Evolutionary conservation across 2,888 invertebrate species (phyloP).

Genomic region (Omphaloscelis lunosa): DNA sequence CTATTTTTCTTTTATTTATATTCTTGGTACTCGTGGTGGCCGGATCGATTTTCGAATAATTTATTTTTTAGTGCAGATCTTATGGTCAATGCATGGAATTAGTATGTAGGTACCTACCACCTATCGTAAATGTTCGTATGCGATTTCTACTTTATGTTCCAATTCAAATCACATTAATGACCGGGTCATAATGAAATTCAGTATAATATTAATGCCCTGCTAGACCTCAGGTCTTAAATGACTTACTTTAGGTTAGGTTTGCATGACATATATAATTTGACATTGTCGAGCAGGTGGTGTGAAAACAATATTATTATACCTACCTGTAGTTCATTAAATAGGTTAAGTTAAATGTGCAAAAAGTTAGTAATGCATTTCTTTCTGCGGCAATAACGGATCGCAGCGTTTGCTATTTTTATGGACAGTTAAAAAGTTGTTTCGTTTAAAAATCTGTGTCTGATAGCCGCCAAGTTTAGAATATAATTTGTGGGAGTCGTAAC

Average conservation of each 20-base stretch:
- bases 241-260: neutral
- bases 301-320: neutral
- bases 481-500: slow-evolving; percentile 58
- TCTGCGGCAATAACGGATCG: neutral
- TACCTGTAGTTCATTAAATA: neutral
- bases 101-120: no score
- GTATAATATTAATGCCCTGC: neutral
- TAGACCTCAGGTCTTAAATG: neutral
- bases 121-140: no score
- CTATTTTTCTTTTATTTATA: no score
- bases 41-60: no score
- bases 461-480: slow-evolving; percentile 26
- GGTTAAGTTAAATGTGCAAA: neutral
- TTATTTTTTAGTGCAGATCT: no score
- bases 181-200: neutral
- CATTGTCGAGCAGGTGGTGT: neutral
- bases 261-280: neutral
- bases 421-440: neutral
- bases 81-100: no score
- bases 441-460: slow-evolving; percentile 44
- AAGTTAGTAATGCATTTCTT: neutral
- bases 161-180: neutral
- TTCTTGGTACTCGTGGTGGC: no score
- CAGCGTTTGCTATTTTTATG: neutral
- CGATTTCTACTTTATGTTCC: no score